Evolutionary conservation across 2,888 invertebrate species (phyloP).

Genomic region (Euplagia quadripunctaria): DNA sequence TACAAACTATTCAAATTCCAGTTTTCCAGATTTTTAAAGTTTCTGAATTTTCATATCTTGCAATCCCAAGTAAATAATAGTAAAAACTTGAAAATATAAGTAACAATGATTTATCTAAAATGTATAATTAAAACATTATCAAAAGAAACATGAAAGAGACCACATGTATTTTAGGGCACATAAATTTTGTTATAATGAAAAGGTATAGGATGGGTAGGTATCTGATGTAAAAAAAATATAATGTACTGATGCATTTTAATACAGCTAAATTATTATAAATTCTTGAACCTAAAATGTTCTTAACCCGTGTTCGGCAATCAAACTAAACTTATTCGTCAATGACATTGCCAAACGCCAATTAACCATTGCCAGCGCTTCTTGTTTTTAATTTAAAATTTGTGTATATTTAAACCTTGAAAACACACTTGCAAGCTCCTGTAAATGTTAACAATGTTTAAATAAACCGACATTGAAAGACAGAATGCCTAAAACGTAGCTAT

Average conservation of each 20-base stretch:
- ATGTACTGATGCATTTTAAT: not conserved
- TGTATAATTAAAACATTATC: not conserved
- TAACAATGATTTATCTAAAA: not conserved
- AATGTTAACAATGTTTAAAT: not conserved
- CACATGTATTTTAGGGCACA: not conserved
- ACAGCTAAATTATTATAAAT: not conserved
- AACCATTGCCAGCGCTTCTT: no score
- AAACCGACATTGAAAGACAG: not conserved
- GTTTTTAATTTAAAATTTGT: no score
- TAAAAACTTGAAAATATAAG: not conserved
- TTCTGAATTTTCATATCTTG: not conserved
- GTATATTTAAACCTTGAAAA: not conserved
- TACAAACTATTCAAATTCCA: constrained; percentile 5
- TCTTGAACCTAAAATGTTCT: not conserved
- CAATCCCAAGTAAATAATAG: not conserved
- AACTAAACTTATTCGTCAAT: no score
- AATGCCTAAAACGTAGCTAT: not conserved
- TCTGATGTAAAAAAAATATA: not conserved
- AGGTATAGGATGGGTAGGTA: not conserved
- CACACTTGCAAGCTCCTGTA: not conserved
- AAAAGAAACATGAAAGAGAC: not conserved
- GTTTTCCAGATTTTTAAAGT: not conserved
- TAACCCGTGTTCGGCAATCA: not conserved
- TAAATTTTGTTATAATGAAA: not conserved
- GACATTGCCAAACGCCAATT: no score